Evolutionary conservation across 2,888 invertebrate genomes (phyloP).

Genomic region (Cantharis lateralis): DNA sequence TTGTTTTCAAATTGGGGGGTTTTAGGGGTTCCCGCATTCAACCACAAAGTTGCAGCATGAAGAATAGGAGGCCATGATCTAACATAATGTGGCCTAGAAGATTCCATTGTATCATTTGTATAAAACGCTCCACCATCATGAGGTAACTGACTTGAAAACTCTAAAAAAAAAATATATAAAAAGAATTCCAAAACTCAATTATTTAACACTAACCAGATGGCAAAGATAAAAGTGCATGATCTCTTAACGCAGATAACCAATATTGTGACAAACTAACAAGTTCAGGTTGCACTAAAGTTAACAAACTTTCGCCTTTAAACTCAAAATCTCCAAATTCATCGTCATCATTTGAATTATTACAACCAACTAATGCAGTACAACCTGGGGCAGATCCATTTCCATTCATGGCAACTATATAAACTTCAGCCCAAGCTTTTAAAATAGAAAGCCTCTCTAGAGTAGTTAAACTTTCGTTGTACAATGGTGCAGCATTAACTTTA

Average conservation of each 20-base stretch:
- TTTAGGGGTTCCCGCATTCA: constrained; percentile 70
- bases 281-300: constrained; percentile 93
- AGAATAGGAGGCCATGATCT: constrained; percentile 95
- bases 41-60: constrained; percentile 89
- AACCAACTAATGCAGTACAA: constrained; percentile 22
- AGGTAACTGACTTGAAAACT: constrained; percentile 92
- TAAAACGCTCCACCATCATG: constrained; percentile 98
- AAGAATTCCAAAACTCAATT: not conserved
- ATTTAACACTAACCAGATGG: constrained; percentile 66
- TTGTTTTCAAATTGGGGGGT: constrained; percentile 50
- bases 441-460: constrained; percentile 97
- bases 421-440: constrained; percentile 98
- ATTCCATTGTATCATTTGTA: constrained; percentile 93
- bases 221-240: constrained; percentile 90
- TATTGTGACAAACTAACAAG: constrained; percentile 87
- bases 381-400: constrained; percentile 61
- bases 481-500: constrained; percentile 72
- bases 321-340: constrained; percentile 77
- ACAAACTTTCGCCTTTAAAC: constrained; percentile 78
- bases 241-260: constrained; percentile 93
- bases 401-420: constrained; percentile 93
- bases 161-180: constrained; percentile 54
- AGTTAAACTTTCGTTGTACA: constrained; percentile 96
- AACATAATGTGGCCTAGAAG: constrained; percentile 88
- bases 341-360: constrained; percentile 44